These are phyloP conservation scores for Parazoanthus atlanticus DNA, from an alignment of 92 coral and sea anemone genomes.

Conservation along the genomic window DNA sequence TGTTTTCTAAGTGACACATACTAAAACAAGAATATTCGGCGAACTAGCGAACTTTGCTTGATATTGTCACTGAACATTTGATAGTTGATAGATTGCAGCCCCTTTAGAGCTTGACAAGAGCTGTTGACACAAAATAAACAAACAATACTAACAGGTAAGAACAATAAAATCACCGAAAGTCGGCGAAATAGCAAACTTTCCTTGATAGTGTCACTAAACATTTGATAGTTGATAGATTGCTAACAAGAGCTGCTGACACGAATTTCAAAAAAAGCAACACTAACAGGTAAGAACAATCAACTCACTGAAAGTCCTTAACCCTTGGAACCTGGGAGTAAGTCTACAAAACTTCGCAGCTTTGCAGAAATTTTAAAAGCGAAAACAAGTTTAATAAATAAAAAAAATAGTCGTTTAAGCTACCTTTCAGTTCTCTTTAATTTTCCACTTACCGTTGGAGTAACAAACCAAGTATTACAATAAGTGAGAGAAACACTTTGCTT, in stretches of 20 bases:
- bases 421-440: too few species aligned
- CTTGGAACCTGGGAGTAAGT: not conserved
- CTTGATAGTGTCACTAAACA: too few species aligned
- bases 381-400: not conserved
- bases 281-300: not conserved
- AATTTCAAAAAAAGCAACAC: not conserved
- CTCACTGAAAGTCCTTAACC: not conserved
- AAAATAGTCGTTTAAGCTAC: not conserved
- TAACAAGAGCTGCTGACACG: not conserved
- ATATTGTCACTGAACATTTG: too few species aligned
- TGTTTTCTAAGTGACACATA: too few species aligned
- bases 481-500: not conserved
- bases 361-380: not conserved
- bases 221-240: not conserved
- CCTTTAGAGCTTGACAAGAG: not conserved
- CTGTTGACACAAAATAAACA: not conserved
- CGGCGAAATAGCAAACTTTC: too few species aligned
- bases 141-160: not conserved
- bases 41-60: too few species aligned
- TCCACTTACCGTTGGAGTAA: too few species aligned
- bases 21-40: too few species aligned
- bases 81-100: not conserved
- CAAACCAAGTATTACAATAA: not conserved
- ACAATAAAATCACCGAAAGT: not conserved
- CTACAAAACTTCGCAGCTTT: too few species aligned